Percentiles rank a stretch among this genome's conserved stretches.
Evolutionary conservation across 2,113 vertebrate genomes (phyloP).

Genomic region (Gorsachius goisagi): DNA sequence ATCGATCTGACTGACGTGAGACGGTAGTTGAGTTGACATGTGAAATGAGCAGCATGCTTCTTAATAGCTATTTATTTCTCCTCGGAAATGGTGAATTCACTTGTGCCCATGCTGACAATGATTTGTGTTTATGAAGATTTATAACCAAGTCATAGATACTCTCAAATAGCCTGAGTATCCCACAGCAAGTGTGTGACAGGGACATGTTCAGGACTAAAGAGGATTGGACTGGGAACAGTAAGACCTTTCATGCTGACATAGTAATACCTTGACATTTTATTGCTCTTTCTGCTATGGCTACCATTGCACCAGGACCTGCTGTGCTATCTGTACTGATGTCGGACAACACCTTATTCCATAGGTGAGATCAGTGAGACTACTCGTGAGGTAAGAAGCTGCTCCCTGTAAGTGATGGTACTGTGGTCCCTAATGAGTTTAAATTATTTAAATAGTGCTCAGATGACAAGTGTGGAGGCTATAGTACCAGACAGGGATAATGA

Average conservation of each 20-base stretch:
- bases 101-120: neutral
- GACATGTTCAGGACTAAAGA: neutral
- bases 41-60: neutral
- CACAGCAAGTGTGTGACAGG: neutral
- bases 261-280: neutral
- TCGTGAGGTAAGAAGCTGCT: neutral
- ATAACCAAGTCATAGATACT: neutral
- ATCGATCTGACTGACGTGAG: neutral
- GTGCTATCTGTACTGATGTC: neutral
- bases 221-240: neutral
- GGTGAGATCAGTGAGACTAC: neutral
- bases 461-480: neutral
- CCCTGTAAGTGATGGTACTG: neutral
- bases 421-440: neutral
- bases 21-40: neutral
- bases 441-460: neutral
- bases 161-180: neutral
- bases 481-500: neutral
- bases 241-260: neutral
- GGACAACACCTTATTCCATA: neutral
- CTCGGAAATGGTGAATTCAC: neutral
- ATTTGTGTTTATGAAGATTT: conserved; percentile 11
- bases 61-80: conserved; percentile 25
- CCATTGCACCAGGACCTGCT: neutral
- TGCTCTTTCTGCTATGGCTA: neutral